Evolutionary conservation across 1,140 invertebrate species (phyloP), one percentile per base, ranked within the genome.

Genomic region (Leguminivora glycinivorella): DNA sequence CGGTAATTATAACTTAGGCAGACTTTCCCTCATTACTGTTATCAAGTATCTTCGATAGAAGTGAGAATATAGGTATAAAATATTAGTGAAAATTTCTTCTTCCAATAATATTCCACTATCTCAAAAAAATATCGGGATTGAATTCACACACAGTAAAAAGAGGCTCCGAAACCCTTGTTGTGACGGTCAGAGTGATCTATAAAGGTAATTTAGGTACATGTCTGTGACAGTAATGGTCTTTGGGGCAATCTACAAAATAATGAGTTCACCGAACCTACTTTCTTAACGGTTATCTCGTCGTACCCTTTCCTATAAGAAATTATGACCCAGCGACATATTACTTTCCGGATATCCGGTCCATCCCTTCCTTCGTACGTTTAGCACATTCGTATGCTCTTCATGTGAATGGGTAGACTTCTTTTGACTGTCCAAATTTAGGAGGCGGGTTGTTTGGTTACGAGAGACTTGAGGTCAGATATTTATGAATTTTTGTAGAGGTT

Each of bases 261-360:
- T 71, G 67, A 69, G 82, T 80, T 83, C 83, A 73, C 12, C 76
- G 83, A 80, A 75, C 82, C 75, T 52, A 10, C 14, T 29, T 25
- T 73, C 47, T 47, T 76, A 77, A 81, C 71, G 76, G 60, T 74
- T 79, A 78, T 80, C 75, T 70, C 73, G 73, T 69, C 70, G 70
- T 78, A 75, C 76, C 69, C 77, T 72, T 68, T 69, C 76, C 56
- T 72, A 56, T 69, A 74, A 73, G 67, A 73, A 71, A 79, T 77
- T 79, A 34, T 63, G 58, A 63, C 26, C 58, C 58, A 63, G 26
- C 29, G 29, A 63, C 58, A 63, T 63, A 63, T 63, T 63, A 63
- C 58, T 63, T 22, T 5, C 58, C 31, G 58, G 58, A 63, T 17
- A 34, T 63, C 58, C 58, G 14, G 58, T 9, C 2, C 24, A 26